These are phyloP conservation scores for Zaprionus davidi DNA, from an alignment of 1,140 invertebrate species.

Conservation along the genomic window DNA sequence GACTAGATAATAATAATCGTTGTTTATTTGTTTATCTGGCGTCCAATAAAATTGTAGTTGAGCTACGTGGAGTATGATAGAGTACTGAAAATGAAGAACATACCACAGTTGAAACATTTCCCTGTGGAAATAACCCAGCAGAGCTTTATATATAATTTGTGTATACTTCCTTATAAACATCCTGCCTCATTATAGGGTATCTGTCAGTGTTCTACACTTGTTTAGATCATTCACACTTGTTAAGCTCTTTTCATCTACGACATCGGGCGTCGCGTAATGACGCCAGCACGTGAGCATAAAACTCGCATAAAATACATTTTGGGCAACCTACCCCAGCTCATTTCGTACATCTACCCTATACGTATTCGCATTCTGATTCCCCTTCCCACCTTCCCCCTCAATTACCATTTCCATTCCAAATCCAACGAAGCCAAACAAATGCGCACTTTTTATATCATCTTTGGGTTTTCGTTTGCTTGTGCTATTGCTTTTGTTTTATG, in stretches of 20 bases:
- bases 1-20: slow-evolving; percentile 41
- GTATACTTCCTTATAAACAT: background rate
- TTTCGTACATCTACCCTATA: slow-evolving; percentile 7
- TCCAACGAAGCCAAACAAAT: slow-evolving; percentile 55
- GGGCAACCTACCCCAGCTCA: slow-evolving; percentile 2
- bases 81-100: background rate
- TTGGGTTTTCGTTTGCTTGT: slow-evolving; percentile 40
- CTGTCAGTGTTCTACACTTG: background rate
- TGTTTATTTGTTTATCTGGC: slow-evolving; percentile 31
- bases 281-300: slow-evolving; percentile 75
- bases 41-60: background rate
- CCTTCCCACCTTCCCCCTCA: background rate
- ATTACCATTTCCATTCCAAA: slow-evolving; percentile 10
- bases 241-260: slow-evolving; percentile 15
- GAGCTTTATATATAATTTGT: background rate
- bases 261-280: slow-evolving; percentile 41
- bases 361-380: slow-evolving; percentile 1
- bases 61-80: background rate
- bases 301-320: slow-evolving; percentile 33
- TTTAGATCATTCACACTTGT: slow-evolving; percentile 3
- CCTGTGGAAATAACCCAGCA: background rate
- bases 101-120: background rate
- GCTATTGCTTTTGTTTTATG: slow-evolving; percentile 54
- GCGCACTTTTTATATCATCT: slow-evolving; percentile 63
- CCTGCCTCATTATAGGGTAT: slow-evolving; percentile 3